Percentiles rank a stretch among this genome's conserved stretches.
Evolutionary conservation across 2,888 invertebrate genomes (phyloP).

Genomic region (Drosophila eohydei): DNA sequence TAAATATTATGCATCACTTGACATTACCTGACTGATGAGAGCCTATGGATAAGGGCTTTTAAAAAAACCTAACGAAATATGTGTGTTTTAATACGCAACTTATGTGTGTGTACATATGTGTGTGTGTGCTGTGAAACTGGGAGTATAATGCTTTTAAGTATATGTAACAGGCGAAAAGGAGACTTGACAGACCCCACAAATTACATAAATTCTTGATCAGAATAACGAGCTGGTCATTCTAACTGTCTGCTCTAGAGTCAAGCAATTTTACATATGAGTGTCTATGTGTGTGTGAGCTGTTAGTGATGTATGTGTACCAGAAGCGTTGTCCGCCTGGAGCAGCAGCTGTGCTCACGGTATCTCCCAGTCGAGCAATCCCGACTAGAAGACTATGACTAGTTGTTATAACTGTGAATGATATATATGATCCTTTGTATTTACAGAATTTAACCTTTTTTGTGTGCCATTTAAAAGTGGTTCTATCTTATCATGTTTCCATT

Average conservation of each 20-base stretch:
- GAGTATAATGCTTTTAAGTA: too few relatives aligned
- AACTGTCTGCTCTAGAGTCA: too few relatives aligned
- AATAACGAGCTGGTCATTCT: too few relatives aligned
- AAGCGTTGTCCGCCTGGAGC: too few relatives aligned
- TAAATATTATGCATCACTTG: not conserved
- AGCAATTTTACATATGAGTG: too few relatives aligned
- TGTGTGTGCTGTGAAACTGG: not conserved
- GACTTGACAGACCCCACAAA: too few relatives aligned
- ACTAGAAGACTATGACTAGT: not conserved
- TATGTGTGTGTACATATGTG: not conserved
- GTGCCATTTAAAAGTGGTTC: slow-evolving; percentile 5
- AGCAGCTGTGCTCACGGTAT: not conserved
- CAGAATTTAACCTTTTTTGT: slow-evolving; percentile 2
- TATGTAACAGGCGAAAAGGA: too few relatives aligned
- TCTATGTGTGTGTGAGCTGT: not conserved
- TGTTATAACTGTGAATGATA: not conserved
- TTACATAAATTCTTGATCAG: too few relatives aligned
- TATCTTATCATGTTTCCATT: slow-evolving; percentile 11
- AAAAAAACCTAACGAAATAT: not conserved
- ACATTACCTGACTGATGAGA: not conserved
- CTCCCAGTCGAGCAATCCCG: not conserved
- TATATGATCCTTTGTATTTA: not conserved
- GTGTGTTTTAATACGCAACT: not conserved
- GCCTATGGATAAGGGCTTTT: not conserved
- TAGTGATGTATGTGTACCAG: too few relatives aligned